Percentiles rank a stretch among this genome's conserved stretches.
Conservation (phyloP, 2,888 invertebrate species). For the Acronicta psi region DNA sequence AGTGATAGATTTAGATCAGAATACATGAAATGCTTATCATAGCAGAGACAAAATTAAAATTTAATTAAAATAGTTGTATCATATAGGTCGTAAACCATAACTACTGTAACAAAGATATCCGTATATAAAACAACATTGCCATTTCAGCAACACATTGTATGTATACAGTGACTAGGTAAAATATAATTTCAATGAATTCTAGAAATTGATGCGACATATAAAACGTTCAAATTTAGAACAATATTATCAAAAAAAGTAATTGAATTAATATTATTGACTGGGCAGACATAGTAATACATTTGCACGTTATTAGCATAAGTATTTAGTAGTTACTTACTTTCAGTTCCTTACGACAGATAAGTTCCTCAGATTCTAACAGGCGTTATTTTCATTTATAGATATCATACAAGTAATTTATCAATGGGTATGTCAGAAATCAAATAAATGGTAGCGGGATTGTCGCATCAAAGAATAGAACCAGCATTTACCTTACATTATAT, state of each 20-base stretch:
- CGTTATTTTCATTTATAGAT: no score
- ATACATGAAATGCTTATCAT: conserved; percentile 5
- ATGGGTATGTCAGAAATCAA: no score
- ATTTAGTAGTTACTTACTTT: no score
- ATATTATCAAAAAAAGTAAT: no score
- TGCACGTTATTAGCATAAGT: no score
- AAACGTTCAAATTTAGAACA: not conserved
- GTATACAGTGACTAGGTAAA: conserved; percentile 57
- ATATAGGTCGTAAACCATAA: conserved; percentile 1
- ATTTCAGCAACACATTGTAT: conserved; percentile 25
- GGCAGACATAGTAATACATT: no score
- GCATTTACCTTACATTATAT: conserved; percentile 33
- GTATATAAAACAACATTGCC: conserved; percentile 31
- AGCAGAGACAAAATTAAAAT: conserved; percentile 10
- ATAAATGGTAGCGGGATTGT: not conserved
- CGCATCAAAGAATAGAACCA: conserved; percentile 43
- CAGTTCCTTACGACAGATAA: no score
- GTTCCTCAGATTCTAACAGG: no score
- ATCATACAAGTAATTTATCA: no score
- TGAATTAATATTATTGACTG: no score
- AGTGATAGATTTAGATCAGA: conserved; percentile 32
- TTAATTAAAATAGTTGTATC: conserved; percentile 3
- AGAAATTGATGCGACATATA: conserved; percentile 42
- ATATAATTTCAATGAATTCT: conserved; percentile 36
- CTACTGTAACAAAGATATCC: not conserved